Percentiles rank a stretch among this genome's conserved stretches.
These are phyloP conservation scores for Heliconius cydno DNA, from an alignment of 2,888 invertebrate genomes.

Conservation along the genomic window DNA sequence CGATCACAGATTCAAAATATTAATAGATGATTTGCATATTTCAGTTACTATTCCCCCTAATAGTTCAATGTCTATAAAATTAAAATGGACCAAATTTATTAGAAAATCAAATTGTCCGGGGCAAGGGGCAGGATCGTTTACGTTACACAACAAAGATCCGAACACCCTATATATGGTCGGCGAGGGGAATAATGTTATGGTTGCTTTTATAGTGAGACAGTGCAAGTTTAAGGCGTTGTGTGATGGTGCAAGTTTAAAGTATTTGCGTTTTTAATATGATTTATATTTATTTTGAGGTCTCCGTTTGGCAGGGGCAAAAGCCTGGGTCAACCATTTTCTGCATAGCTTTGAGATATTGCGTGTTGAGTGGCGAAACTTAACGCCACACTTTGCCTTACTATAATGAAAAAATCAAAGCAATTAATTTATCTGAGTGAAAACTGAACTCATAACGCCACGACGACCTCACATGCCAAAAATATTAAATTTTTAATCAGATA, in stretches of 20 bases:
- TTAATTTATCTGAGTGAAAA: too few species aligned
- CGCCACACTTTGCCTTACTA: too few species aligned
- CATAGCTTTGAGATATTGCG: too few species aligned
- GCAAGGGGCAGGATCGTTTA: constrained; percentile 70
- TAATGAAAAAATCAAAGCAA: too few species aligned
- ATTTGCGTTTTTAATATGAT: not conserved
- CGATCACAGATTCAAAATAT: not conserved
- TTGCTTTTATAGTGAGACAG: constrained; percentile 52
- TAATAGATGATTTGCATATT: constrained; percentile 24
- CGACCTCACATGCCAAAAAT: too few species aligned
- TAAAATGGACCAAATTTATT: constrained; percentile 71
- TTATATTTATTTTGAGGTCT: too few species aligned
- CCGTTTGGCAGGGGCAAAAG: too few species aligned
- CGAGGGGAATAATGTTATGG: constrained; percentile 68
- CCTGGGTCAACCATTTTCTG: too few species aligned
- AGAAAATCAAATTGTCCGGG: constrained; percentile 70
- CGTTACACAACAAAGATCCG: constrained; percentile 68
- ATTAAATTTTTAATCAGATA: too few species aligned
- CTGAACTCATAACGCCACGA: too few species aligned
- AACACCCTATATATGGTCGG: constrained; percentile 55
- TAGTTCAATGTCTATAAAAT: constrained; percentile 55
- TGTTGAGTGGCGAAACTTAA: too few species aligned
- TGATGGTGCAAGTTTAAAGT: constrained; percentile 52
- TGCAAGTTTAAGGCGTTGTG: constrained; percentile 54
- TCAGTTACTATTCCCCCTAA: constrained; percentile 45